Evolutionary conservation across 2,113 vertebrate species (phyloP), one percentile per base, ranked within the genome.

Genomic region (Tetrax tetrax): DNA sequence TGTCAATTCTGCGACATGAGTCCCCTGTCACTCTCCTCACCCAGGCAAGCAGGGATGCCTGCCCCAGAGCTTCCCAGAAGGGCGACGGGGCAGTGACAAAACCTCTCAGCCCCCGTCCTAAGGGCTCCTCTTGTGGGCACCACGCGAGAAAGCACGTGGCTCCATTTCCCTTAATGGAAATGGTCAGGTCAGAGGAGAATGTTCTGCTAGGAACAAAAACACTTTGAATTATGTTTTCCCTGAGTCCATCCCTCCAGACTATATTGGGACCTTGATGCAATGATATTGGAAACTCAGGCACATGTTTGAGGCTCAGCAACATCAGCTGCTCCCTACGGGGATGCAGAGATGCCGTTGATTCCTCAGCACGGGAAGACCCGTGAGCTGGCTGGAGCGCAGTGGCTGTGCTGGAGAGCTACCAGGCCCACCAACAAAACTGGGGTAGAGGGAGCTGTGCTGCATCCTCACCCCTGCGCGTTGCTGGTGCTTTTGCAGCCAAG

Each of bases 41-140:
- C 16, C 22, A 43, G 43, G 43, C 3, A 1, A 78, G 33, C 1
- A 1, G 25, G 19, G 14, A 56, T 0, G 0, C 10, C 27, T 38
- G 65, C 11, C 29, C 50, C 54, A 68, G 16, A 54, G 41, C 57
- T 89, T 15, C 35, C 16, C 72, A 50, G 47, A 75, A 57, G 37
- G 47, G 16, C 0, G 6, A 65, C 2, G 12, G 24, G 19, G 31
- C 11, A 25, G 17, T 31, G 56, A 75, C 41, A 89, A 72, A 78
- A 9, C 66, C 54, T n/a, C 54, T 48, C 50, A n/a, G 45, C 1
- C 41, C 29, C 45, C 1, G 0, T 41, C 51, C 41, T 61, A 2
- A 0, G 50, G 54, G 28, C 25, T 70, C 27, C 23, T 87, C 35
- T 41, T 2, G 1, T 0, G 0, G 18, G 25, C 61, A 35, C 33